These are phyloP conservation scores for Phania funesta DNA, from an alignment of 2,888 invertebrate species.

Conservation along the genomic window DNA sequence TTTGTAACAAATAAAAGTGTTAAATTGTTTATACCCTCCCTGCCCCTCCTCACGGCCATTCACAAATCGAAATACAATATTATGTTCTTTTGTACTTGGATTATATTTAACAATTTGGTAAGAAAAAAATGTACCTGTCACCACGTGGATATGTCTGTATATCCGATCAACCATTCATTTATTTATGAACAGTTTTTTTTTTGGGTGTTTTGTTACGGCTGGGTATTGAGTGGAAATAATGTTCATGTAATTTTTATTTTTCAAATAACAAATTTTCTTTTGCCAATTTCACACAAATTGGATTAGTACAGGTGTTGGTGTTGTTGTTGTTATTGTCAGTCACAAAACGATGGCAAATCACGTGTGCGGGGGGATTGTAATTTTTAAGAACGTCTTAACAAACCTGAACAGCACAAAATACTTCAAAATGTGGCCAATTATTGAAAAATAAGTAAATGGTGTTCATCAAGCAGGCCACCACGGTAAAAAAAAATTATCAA, in stretches of 20 bases:
- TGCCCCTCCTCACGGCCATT: not conserved
- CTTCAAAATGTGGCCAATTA: too few relatives aligned
- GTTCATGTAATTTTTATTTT: not conserved
- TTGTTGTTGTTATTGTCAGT: too few relatives aligned
- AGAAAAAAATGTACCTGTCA: not conserved
- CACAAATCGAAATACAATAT: not conserved
- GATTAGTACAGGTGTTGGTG: conserved; percentile 12
- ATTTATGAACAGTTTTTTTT: not conserved
- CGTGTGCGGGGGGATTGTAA: too few relatives aligned
- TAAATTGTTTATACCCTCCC: conserved; percentile 43
- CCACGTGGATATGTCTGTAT: not conserved
- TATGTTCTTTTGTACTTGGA: not conserved
- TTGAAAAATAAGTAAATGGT: too few relatives aligned
- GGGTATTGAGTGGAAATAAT: not conserved
- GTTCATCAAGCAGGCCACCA: too few relatives aligned
- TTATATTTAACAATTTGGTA: not conserved
- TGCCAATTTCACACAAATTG: conserved; percentile 5
- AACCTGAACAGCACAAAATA: too few relatives aligned
- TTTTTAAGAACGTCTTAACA: too few relatives aligned
- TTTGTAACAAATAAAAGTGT: conserved; percentile 41
- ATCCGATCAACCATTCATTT: not conserved
- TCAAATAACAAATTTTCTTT: not conserved
- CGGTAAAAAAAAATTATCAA: too few relatives aligned
- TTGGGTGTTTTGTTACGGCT: not conserved
- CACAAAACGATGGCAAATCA: too few relatives aligned